Base-by-base conservation (phyloP, 2,113 vertebrate species). In the Nothoprocta perdicaria region DNA sequence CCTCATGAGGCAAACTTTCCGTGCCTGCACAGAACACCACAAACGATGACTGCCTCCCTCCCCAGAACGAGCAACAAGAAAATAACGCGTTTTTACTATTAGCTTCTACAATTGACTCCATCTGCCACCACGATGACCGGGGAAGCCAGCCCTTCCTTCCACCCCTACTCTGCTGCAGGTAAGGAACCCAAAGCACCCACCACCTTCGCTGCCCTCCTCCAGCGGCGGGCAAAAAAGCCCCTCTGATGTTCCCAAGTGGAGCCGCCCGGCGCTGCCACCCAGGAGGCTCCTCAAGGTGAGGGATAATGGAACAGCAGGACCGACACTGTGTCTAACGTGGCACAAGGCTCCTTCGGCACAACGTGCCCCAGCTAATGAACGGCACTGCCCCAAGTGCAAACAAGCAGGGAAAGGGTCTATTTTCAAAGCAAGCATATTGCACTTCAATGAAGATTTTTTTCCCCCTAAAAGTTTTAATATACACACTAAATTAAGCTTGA, bases 401-500 rank as follows among this genome's bases (percentile, higher is more conserved):
- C 94, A 94, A 92, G 89, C 84, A 14, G 1, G 75, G 75, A 87
- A 93, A 93, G 94, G 94, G 88, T 95, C 92, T 90, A 90, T 95
- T 95, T 96, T 94, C 94, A 96, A 97, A 97, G 95, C 67, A 65
- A 95, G 88, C 29, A 13, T 61, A 94, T 93, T 96, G 95, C 95
- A 96, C 96, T 97, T 96, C 96, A 97, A 90, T 95, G 89, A 96
- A 93, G 94, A 95, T 85, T 94, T 80, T 83, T 85, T 55, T 3
- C 73, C 74, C 60, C 89, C 78, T 78, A 97, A 98, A 98, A 97
- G 97, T 98, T 97, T 98, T 97, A 98, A 98, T 98, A 98, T 97
- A 98, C 97, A 97, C 97, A 98, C 97, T 98, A 98, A 98, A 98
- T 98, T 97, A 98, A 97, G 97, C 98, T 96, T 95, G 93, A 96